phyloP scores from a whole-genome alignment of 2,797 vertebrate species.

The Pseudochromis fuscus region DNA sequence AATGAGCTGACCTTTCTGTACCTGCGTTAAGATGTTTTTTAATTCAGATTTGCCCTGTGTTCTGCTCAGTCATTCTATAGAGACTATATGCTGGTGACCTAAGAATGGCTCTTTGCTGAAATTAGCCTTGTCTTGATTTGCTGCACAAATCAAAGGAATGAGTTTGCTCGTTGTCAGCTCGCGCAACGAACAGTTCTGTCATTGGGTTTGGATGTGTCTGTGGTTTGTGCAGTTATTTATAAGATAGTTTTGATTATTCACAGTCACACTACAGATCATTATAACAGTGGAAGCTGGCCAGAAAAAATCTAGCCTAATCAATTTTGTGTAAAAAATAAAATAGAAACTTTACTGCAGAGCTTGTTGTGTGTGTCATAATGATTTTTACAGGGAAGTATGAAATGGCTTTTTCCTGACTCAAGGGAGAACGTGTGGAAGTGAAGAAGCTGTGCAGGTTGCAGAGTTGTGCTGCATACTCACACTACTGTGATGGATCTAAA shows the following conservation, averaged over 20 bases:
- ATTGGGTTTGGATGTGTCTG: neutral
- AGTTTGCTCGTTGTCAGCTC: constrained; percentile 18
- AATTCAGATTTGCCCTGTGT: constrained; percentile 43
- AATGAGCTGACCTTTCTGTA: constrained; percentile 39
- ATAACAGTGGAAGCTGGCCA: neutral
- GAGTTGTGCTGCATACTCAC: constrained; percentile 54
- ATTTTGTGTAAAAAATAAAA: constrained; percentile 4
- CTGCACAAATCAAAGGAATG: constrained; percentile 38
- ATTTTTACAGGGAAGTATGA: constrained; percentile 15
- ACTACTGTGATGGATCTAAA: constrained; percentile 65
- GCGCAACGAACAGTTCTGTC: constrained; percentile 1
- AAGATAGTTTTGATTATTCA: neutral
- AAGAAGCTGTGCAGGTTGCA: constrained; percentile 45
- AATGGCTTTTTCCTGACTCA: constrained; percentile 11
- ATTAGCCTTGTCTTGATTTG: constrained; percentile 51
- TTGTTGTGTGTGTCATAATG: constrained; percentile 10
- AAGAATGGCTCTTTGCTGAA: constrained; percentile 42
- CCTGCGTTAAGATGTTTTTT: constrained; percentile 51
- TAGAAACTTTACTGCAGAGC: constrained; percentile 1
- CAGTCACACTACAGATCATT: neutral
- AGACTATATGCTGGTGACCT: constrained; percentile 38
- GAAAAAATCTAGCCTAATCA: neutral
- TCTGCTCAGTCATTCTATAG: constrained; percentile 39
- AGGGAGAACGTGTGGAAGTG: constrained; percentile 14
- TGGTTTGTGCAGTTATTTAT: constrained; percentile 17